Base-by-base conservation (phyloP, 1,140 invertebrate genomes). In the Radopholus similis region DNA sequence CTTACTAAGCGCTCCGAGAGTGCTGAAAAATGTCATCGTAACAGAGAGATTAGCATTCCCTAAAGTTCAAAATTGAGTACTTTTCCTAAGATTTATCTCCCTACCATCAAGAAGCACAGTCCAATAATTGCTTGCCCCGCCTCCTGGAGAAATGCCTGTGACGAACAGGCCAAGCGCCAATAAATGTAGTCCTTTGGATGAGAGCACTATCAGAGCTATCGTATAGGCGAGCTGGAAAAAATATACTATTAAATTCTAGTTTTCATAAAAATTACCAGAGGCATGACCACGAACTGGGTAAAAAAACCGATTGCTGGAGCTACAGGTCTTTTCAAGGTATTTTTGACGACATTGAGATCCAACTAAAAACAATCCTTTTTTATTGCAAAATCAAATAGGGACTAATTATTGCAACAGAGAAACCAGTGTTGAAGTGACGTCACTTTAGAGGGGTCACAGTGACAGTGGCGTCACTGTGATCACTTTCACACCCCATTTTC, bases 111-210 rank as follows among this genome's bases (percentile, higher is more conserved):
- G 83, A 34, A 93, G 86, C 65, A 90, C 87, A 0, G 91, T 91
- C 91, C 93, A 95, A 73, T 94, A 92, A 82, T 96, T 96, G n/a
- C 91, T 94, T 11, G 92, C 91, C 1, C 92, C 92, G 1, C 93
- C 93, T 34, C 90, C 92, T 15, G 93, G 93, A 63, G 90, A 88
- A 53, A 92, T 90, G 1, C 92, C 93, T 2, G 90, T 90, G 75
- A 93, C 91, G 84, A 95, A 95, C 78, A 95, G 86, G 0, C 93
- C 93, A 4, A 81, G 66, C n/a, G 79, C 79, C 49, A 51, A 34
- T 6, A 59, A 81, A 79, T 32, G 78, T 59, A 54, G 76, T 62
- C 23, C 74, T 35, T 63, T 60, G 34, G 57, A 57, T 11, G 76
- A 59, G 55, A 83, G 92, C 9, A 93, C 83, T 15, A 89, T 71